Conservation (phyloP, 2,113 vertebrate species). For the Pseudorectes ferrugineus region DNA sequence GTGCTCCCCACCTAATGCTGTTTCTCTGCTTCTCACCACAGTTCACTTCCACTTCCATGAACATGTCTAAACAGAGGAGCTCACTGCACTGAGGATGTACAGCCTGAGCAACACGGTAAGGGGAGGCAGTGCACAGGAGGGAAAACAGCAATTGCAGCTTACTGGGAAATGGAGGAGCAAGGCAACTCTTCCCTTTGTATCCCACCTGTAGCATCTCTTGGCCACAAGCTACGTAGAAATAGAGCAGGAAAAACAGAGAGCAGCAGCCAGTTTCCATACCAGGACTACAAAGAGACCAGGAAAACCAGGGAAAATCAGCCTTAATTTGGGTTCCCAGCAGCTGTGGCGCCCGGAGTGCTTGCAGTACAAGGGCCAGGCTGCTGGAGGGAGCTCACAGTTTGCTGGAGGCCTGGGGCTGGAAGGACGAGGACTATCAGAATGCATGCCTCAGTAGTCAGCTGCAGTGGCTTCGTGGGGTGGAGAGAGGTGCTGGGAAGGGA, state of each 20-base stretch:
- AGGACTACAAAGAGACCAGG: neutral
- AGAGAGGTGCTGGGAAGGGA: neutral
- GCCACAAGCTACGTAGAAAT: neutral
- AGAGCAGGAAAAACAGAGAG: neutral
- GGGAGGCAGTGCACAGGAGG: neutral
- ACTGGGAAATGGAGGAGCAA: neutral
- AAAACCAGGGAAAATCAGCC: neutral
- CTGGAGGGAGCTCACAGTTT: conserved; percentile 38
- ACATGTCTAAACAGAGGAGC: neutral
- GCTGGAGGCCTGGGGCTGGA: neutral
- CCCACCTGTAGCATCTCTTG: neutral
- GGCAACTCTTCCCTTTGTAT: neutral
- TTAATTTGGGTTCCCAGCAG: neutral
- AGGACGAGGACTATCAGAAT: neutral
- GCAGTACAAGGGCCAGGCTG: neutral
- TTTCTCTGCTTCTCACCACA: neutral
- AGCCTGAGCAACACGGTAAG: neutral
- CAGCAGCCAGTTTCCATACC: neutral
- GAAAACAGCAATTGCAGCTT: neutral
- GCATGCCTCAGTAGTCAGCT: neutral
- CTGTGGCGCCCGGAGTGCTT: neutral
- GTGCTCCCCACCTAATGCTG: neutral
- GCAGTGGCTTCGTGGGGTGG: neutral
- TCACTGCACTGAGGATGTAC: neutral
- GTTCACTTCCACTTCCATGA: neutral